Percentiles rank a stretch among this genome's conserved stretches.
Evolutionary conservation across 2,113 vertebrate genomes (phyloP).

Genomic region (Petaurus breviceps): DNA sequence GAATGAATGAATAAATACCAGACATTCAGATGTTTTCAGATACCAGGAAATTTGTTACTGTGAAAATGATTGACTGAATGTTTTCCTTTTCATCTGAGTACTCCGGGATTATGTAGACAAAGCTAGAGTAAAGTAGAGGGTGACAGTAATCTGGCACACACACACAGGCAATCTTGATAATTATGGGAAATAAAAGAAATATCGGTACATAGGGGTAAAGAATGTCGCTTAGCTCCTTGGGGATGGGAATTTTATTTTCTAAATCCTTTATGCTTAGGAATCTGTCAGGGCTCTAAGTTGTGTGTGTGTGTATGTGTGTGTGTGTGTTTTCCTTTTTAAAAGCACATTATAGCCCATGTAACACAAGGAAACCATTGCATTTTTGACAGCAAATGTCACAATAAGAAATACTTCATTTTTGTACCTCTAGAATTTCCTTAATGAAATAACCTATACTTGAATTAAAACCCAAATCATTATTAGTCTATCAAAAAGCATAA

Average conservation of each 20-base stretch:
- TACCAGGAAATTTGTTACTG: conserved; percentile 10
- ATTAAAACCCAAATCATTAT: neutral
- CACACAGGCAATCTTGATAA: neutral
- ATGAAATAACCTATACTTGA: neutral
- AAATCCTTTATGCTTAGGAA: neutral
- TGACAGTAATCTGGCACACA: neutral
- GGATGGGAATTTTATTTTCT: neutral
- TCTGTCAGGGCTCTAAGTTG: neutral
- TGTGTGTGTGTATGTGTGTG: no score
- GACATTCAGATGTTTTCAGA: neutral
- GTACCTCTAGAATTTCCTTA: conserved; percentile 14
- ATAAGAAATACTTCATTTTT: conserved; percentile 22
- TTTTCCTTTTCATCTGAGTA: conserved; percentile 8
- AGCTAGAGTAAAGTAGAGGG: conserved; percentile 10
- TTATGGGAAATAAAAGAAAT: conserved; percentile 54
- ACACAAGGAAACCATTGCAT: neutral
- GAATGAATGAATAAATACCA: neutral
- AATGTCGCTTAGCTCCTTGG: neutral
- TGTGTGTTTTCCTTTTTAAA: neutral
- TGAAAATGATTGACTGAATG: neutral
- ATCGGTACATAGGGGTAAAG: conserved; percentile 22
- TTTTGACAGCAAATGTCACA: conserved; percentile 15
- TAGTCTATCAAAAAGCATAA: neutral
- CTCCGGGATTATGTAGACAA: conserved; percentile 8
- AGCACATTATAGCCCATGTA: neutral